These are phyloP conservation scores for Colossoma macropomum DNA, from an alignment of 2,113 vertebrate species.

Conservation along the genomic window DNA sequence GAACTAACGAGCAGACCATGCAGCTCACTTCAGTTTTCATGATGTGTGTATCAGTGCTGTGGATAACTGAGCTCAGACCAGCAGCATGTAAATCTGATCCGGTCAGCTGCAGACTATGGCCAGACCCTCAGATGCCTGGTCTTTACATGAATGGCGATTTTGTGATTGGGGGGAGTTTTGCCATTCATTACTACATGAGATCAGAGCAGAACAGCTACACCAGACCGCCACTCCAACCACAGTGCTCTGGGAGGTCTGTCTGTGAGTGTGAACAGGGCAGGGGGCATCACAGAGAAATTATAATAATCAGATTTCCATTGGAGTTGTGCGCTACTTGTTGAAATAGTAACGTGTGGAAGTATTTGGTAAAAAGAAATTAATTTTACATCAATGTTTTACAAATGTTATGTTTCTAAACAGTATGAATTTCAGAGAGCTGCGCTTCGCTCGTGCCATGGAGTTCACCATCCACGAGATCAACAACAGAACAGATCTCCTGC, in stretches of 20 bases:
- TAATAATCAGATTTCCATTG: no score
- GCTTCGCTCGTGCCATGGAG: no score
- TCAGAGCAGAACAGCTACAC: conserved; percentile 35
- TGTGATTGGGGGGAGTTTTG: conserved; percentile 70
- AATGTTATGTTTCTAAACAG: no score
- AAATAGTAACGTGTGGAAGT: neutral
- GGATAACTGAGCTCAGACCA: no score
- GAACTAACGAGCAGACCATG: neutral
- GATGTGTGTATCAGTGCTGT: conserved; percentile 28
- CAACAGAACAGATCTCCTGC: no score
- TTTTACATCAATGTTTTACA: neutral
- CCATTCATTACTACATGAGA: conserved; percentile 60
- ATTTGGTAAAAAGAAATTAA: neutral
- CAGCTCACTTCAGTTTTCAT: neutral
- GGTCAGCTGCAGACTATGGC: conserved; percentile 61
- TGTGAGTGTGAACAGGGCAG: neutral
- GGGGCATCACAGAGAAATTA: neutral
- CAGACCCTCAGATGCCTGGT: conserved; percentile 46
- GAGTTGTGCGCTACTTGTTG: neutral
- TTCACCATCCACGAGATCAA: no score
- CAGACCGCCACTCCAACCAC: conserved; percentile 7
- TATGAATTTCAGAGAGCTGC: no score
- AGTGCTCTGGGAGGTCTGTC: conserved; percentile 67
- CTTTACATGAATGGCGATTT: conserved; percentile 69
- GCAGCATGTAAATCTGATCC: no score